Conservation (phyloP, 2,113 vertebrate genomes). For the Carassius gibelio region DNA sequence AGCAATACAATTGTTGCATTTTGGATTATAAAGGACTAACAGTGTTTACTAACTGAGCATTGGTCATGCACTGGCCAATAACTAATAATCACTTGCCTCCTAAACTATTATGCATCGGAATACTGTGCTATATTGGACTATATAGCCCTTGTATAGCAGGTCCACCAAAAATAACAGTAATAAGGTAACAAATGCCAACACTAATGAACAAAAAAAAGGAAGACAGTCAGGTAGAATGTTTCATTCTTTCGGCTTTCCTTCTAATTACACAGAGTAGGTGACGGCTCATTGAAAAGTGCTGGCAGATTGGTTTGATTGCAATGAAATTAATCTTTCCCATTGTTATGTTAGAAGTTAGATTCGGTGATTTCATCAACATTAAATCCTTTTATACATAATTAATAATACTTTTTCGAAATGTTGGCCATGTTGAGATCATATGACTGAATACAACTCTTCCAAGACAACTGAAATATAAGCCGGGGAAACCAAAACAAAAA, state of each 20-base stretch:
- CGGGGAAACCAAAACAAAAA: not conserved
- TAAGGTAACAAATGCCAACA: too few relatives aligned
- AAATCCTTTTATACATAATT: too few relatives aligned
- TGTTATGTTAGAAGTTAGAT: not conserved
- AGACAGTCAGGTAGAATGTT: not conserved
- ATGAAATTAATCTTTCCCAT: not conserved
- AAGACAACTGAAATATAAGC: not conserved
- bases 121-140: slow-evolving; percentile 33
- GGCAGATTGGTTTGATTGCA: not conserved
- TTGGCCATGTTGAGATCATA: not conserved
- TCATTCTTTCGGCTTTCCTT: not conserved
- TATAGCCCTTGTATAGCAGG: slow-evolving; percentile 39
- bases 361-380: not conserved
- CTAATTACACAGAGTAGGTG: not conserved
- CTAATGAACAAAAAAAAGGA: not conserved
- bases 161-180: not conserved
- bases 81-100: slow-evolving; percentile 8
- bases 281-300: not conserved
- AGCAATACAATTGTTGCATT: not conserved
- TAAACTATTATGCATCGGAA: slow-evolving; percentile 8
- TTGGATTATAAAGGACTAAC: slow-evolving; percentile 18
- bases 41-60: slow-evolving; percentile 1
- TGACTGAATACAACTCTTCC: not conserved
- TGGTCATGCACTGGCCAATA: slow-evolving; percentile 27
- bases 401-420: not conserved